A percentile compares a stretch with the other conserved stretches of the same genome.
phyloP scores from a whole-genome alignment of 2,888 invertebrate species.

The Stenolophus ochropezus region DNA sequence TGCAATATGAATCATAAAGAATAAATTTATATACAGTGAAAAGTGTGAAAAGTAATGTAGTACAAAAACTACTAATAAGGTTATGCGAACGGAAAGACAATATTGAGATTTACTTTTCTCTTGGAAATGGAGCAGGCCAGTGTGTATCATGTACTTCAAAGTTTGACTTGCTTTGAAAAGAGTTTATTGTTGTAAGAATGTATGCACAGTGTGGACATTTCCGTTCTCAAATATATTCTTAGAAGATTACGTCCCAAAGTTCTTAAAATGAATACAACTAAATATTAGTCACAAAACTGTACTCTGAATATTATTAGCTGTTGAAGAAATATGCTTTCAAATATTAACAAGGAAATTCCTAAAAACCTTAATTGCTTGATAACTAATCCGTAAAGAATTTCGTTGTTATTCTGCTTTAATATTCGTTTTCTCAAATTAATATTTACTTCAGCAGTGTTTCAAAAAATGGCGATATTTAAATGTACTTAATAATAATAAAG shows the following conservation, averaged over 20 bases:
- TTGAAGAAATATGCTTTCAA: not conserved
- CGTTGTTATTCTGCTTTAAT: too few species aligned
- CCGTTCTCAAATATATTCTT: not conserved
- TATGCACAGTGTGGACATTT: not conserved
- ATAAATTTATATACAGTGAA: too few species aligned
- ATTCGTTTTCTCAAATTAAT: too few species aligned
- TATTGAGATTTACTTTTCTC: not conserved
- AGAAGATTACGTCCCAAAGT: not conserved
- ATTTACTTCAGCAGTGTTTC: too few species aligned
- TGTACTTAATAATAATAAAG: too few species aligned
- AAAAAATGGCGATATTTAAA: too few species aligned
- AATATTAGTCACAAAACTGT: not conserved
- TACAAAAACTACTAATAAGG: too few species aligned
- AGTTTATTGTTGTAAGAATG: not conserved
- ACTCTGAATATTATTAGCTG: not conserved
- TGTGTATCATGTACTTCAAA: not conserved
- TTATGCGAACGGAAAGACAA: too few species aligned
- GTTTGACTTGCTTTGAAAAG: not conserved
- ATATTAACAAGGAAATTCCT: not conserved
- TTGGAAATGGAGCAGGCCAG: not conserved
- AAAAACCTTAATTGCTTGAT: not conserved
- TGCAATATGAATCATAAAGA: not conserved
- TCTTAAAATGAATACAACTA: too few species aligned
- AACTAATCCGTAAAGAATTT: too few species aligned
- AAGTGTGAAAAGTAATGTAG: too few species aligned